Base-by-base conservation (phyloP, 2,113 vertebrate genomes). In the Forbesichthys agassizii region DNA sequence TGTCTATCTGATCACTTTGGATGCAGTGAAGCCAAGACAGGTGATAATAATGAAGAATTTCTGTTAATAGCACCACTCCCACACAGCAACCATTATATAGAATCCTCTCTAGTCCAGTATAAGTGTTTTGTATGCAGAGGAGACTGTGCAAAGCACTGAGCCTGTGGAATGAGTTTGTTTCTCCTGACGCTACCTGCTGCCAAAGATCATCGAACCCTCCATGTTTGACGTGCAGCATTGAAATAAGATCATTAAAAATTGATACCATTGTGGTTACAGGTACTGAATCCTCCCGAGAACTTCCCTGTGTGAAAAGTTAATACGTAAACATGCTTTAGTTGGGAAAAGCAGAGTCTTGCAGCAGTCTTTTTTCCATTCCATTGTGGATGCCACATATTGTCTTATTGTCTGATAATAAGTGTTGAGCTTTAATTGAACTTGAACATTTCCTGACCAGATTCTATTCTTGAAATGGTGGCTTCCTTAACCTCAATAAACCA, bases 181-280 rank as follows among this genome's bases (percentile, higher is more conserved):
- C 73, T 71, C 79, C 61, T 68, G 77, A 81, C 75, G 78, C 71
- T 80, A 81, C 74, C 83, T 69, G 57, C 68, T 69, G 68, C 79
- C 77, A 60, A 59, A 57, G 84, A 81, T 86, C 73, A 81, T 76
- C 77, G 73, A 78, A 79, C 58, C 61, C 77, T 75, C 73, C 7
- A 71, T 72, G 4, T 84, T 61, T 62, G 66, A 86, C 85, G 81
- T 80, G 81, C 81, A 84, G 84, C 82, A 88, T 89, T 88, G 81
- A 88, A 88, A 91, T 84, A 80, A 83, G 86, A 84, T 72, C 70
- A 90, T 89, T 88, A 82, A 89, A 80, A 80, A 82, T 85, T 33
- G 72, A 77, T 86, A 83, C 60, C 3, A 55, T 79, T 79, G 74
- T 80, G 46, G 42, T 82, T 86, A 61, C 70, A 62, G 74, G 71